Evolutionary conservation across 2,888 invertebrate species (phyloP), one percentile per base, ranked within the genome.

Genomic region (Rotaria socialis): DNA sequence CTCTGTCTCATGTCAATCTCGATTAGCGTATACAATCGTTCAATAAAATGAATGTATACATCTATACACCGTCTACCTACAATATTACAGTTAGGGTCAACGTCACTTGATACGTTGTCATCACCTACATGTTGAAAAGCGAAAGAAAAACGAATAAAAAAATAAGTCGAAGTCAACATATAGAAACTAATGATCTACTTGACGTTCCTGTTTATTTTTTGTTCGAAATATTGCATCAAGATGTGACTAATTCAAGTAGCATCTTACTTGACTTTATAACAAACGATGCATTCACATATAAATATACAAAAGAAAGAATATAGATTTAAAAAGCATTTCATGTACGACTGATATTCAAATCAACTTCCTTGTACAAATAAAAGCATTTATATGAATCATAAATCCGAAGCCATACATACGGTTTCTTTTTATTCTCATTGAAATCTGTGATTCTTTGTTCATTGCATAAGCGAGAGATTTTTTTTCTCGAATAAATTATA

Each of bases 1-100:
- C 58, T 58, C 58, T 60, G 58, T 60, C 58, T 60, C 58, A 60
- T n/a, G 58, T 60, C 58, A 60, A 60, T 60, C 58, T 60, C 58
- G 58, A 60, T 60, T 60, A n/a, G 27, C 27, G 24, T 22, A 60
- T 14, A 60, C 58, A 60, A 60, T 60, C 58, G 58, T 60, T 60
- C 58, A 60, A 60, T 60, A 60, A 60, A 60, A 60, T 60, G 58
- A 60, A 60, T 60, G 58, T 60, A 60, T 60, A 27, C 7, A 55
- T 60, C n/a, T 27, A 27, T 60, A 14, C 58, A 27, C 27, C 27
- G 58, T 60, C 58, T 60, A n/a, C 1, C 58, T 60, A n/a, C 1
- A 56, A 27, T 60, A 60, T 27, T 60, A 60, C 58, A 60, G n/a
- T 60, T 27, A 60, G 58, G 58, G 58, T 60, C 58, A 60, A 14